Base-by-base conservation (phyloP, 2,888 invertebrate genomes). In the Rutpela maculata region DNA sequence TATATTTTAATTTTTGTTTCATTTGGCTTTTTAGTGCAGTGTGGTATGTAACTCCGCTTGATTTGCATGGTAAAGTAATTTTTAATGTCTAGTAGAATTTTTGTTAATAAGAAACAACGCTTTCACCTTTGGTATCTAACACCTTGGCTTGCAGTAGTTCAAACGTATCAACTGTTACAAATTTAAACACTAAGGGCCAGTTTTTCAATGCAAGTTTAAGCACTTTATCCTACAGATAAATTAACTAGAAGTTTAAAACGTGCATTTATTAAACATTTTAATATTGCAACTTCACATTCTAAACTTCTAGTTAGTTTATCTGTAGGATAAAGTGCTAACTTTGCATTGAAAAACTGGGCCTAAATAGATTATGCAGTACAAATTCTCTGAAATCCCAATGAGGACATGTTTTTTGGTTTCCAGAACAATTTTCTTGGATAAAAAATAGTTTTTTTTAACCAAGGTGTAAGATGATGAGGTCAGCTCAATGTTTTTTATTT, bases 1-100 rank as follows among this genome's bases (percentile, higher is more conserved):
- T 77, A 70, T 80, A 77, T 79, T 74, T 79, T 77, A 60, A 67
- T 74, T 76, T 66, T 68, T 78, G 78, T 84, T 83, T 80, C 73
- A 78, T 80, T 81, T 78, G 68, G 78, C 66, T 72, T 78, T 73
- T 65, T 78, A 60, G 76, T 76, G 76, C 75, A 79, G 72, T 79
- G 67, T 77, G 66, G 71, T 76, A 67, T 57, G 68, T 75, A 67
- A 69, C 50, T 68, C 43, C 50, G 78, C 78, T 76, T 79, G 74
- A 70, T 60, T 60, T 56, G 70, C 70, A 70, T 70, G 70, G 22
- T 38, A 19, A 69, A 9, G 31, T 50, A 31, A 59, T 57, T 38
- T n/a, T 31, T 62, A 60, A 22, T n/a, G 35, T n/a, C 11, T 3
- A 6, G 60, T 70, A 70, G 70, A 62, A 38, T 57, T 70, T 60